These are phyloP conservation scores for Hoplias malabaricus DNA, from an alignment of 2,113 vertebrate species.

Conservation along the genomic window DNA sequence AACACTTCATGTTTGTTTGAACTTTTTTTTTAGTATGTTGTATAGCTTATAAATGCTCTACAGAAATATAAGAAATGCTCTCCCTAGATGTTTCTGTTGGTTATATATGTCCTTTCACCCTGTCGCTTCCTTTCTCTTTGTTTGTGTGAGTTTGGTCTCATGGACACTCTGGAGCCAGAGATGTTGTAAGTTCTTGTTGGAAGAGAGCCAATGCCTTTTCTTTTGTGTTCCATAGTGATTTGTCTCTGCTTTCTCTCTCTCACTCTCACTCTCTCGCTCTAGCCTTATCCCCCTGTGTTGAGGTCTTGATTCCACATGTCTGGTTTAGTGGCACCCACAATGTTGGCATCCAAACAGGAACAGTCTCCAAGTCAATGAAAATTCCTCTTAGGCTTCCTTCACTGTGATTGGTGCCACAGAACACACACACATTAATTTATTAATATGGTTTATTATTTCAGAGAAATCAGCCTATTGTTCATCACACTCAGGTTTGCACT, in stretches of 20 bases:
- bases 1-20: too few relatives aligned
- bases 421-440: not conserved
- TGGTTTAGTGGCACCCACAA: not conserved
- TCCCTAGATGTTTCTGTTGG: not conserved
- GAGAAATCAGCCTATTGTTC: not conserved
- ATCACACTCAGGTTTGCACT: not conserved
- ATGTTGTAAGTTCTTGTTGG: conserved; percentile 16
- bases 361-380: not conserved
- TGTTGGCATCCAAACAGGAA: not conserved
- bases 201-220: conserved; percentile 29
- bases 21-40: too few relatives aligned
- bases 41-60: too few relatives aligned
- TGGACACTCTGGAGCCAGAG: conserved; percentile 24
- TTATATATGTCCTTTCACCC: not conserved
- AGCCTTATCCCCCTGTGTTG: not conserved
- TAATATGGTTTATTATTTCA: not conserved
- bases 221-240: conserved; percentile 10
- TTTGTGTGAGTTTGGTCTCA: conserved; percentile 24
- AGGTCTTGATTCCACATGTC: conserved; percentile 4
- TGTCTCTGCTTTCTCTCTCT: not conserved
- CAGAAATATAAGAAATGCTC: not conserved
- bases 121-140: not conserved
- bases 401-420: not conserved
- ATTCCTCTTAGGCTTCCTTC: not conserved
- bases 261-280: not conserved